A percentile compares a stretch with the other conserved stretches of the same genome.
Conservation (phyloP, 2,797 vertebrate species). For the Myoxocephalus aenaeus region DNA sequence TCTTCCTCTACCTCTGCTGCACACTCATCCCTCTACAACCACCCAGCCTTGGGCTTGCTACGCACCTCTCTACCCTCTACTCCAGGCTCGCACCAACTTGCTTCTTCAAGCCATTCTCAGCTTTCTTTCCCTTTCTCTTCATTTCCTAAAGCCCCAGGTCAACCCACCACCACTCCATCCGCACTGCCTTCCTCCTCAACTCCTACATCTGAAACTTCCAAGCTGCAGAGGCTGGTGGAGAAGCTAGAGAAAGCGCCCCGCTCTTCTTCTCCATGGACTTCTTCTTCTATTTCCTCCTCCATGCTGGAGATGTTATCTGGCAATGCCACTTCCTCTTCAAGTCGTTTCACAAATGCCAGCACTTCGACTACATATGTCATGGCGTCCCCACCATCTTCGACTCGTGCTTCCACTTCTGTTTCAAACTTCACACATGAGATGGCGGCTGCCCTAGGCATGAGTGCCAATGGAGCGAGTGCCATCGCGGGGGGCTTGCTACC, state of each 20-base stretch:
- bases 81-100: constrained; percentile 71
- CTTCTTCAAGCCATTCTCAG: constrained; percentile 79
- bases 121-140: constrained; percentile 82
- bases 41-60: constrained; percentile 78
- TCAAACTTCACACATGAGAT: constrained; percentile 83
- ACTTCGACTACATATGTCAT: constrained; percentile 81
- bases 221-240: constrained; percentile 91
- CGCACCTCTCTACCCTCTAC: constrained; percentile 72
- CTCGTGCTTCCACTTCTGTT: constrained; percentile 72
- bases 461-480: constrained; percentile 64
- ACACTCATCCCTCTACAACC: constrained; percentile 78
- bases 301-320: constrained; percentile 72
- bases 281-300: constrained; percentile 67
- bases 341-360: constrained; percentile 76
- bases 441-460: constrained; percentile 81
- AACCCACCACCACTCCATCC: constrained; percentile 69
- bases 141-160: constrained; percentile 76
- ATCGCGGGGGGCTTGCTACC: constrained; percentile 71
- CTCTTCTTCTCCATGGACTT: constrained; percentile 73
- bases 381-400: constrained; percentile 77
- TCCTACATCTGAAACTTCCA: constrained; percentile 91
- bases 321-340: constrained; percentile 58
- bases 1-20: constrained; percentile 66
- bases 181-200: constrained; percentile 76
- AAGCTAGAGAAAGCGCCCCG: constrained; percentile 88